Evolutionary conservation across 2,888 invertebrate genomes (phyloP), one percentile per base, ranked within the genome.

Genomic region (Ethmia dodecea): DNA sequence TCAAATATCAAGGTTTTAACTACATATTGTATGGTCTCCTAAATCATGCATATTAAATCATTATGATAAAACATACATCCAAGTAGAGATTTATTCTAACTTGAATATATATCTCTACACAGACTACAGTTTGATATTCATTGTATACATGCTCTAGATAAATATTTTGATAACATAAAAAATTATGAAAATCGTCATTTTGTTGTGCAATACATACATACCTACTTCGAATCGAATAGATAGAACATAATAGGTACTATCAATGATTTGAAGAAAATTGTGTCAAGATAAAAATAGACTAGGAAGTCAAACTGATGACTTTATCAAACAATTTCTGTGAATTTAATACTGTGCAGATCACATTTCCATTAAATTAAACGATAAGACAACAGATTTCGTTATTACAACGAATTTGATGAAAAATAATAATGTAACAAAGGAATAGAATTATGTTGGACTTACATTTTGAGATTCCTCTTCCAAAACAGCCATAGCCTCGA

Each of bases 391-490:
- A 22, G 22, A 8, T n/a, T n/a, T n/a, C 22, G 22, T 22, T n/a
- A n/a, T 22, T 22, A 22, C 22, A 22, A 22, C 9, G 22, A 22
- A 13, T 24, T 24, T 12, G 14, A 8, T 12, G 10, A 26, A n/a
- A 32, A 16, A 32, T 9, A 24, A 3, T 11, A 10, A 16, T 35
- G 48, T 44, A 60, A 71, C 69, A 71, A 70, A 71, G 68, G 49
- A 61, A 58, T 11, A 4, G 11, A 26, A 18, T 8, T 18, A 18
- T 8, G 12, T 26, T 12, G 62, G 31, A 86, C 89, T 89, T 69
- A 90, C 90, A 60, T 84, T 87, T 52, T 88, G 83, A 43, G 87
- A 84, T 62, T 89, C 89, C 67, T 90, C 90, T 51, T 90, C 89
- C 56, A 89, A 80, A 47, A 89, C 89, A 53, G 89, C 81, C 88